These are phyloP conservation scores for Acrocephalus scirpaceus DNA, from an alignment of 2,797 vertebrate genomes.

Conservation along the genomic window DNA sequence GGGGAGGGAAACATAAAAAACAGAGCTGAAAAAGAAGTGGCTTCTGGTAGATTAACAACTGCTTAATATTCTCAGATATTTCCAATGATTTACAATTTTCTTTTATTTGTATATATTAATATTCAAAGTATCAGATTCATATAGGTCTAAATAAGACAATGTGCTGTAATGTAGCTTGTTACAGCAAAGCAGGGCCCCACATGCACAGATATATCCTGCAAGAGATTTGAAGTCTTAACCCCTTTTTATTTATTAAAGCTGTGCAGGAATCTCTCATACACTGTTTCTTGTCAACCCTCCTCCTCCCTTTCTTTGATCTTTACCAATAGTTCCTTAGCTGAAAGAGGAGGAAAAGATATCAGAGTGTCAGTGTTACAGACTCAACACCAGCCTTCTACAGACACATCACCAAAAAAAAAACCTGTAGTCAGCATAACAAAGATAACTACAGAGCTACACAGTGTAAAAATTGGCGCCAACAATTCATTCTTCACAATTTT, in stretches of 20 bases:
- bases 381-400: conserved; percentile 35
- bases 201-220: neutral
- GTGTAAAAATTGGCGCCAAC: neutral
- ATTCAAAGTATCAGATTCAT: neutral
- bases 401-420: conserved; percentile 18
- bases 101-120: neutral
- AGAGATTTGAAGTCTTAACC: conserved; percentile 40
- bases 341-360: conserved; percentile 28
- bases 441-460: conserved; percentile 3
- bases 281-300: conserved; percentile 49
- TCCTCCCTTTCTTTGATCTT: conserved; percentile 61
- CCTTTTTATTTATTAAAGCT: conserved; percentile 61
- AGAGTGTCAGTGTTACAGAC: conserved; percentile 20
- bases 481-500: neutral
- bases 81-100: neutral
- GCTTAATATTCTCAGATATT: neutral
- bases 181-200: conserved; percentile 22
- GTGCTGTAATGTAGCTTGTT: neutral
- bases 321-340: conserved; percentile 32
- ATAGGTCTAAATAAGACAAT: neutral
- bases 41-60: neutral
- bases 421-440: conserved; percentile 18
- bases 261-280: conserved; percentile 25
- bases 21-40: neutral
- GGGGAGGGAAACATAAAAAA: neutral